A percentile compares a stretch with the other conserved stretches of the same genome.
Evolutionary conservation across 2,888 invertebrate species (phyloP).

Genomic region (Ochlodes sylvanus): DNA sequence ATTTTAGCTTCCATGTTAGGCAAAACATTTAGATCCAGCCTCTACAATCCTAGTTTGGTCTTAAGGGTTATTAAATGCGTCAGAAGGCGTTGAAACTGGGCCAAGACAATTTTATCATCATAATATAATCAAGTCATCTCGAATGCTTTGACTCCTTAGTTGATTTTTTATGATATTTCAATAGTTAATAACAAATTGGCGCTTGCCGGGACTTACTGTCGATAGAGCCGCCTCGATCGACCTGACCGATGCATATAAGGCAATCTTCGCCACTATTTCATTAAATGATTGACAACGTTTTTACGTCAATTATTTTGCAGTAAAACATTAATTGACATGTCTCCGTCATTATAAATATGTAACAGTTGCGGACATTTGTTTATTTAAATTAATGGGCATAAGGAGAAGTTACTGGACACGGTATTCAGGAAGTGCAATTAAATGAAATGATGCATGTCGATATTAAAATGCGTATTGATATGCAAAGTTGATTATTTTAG

Average conservation of each 20-base stretch:
- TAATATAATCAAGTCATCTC: slow-evolving; percentile 44
- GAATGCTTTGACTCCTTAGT: slow-evolving; percentile 28
- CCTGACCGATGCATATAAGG: slow-evolving; percentile 58
- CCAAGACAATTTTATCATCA: slow-evolving; percentile 59
- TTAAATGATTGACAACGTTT: slow-evolving; percentile 58
- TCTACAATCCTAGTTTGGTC: slow-evolving; percentile 66
- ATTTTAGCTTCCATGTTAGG: slow-evolving; percentile 63
- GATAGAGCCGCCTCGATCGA: slow-evolving; percentile 22
- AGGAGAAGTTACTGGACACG: slow-evolving; percentile 55
- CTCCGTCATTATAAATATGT: slow-evolving; percentile 66
- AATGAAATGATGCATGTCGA: slow-evolving; percentile 82
- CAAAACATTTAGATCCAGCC: slow-evolving; percentile 59
- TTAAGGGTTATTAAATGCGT: slow-evolving; percentile 67
- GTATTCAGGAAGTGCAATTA: slow-evolving; percentile 79
- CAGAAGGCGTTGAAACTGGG: slow-evolving; percentile 61
- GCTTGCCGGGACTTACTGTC: slow-evolving; percentile 14
- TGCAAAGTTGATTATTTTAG: slow-evolving; percentile 75
- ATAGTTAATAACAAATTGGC: slow-evolving; percentile 27
- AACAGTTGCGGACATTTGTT: slow-evolving; percentile 50
- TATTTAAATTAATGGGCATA: slow-evolving; percentile 50
- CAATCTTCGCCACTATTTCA: slow-evolving; percentile 65
- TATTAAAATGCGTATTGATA: slow-evolving; percentile 82
- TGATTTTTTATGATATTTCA: slow-evolving; percentile 32
- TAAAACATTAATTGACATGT: slow-evolving; percentile 73
- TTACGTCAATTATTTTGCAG: slow-evolving; percentile 75